Conservation (phyloP, 2,797 vertebrate genomes). For the Propithecus perrieri region DNA sequence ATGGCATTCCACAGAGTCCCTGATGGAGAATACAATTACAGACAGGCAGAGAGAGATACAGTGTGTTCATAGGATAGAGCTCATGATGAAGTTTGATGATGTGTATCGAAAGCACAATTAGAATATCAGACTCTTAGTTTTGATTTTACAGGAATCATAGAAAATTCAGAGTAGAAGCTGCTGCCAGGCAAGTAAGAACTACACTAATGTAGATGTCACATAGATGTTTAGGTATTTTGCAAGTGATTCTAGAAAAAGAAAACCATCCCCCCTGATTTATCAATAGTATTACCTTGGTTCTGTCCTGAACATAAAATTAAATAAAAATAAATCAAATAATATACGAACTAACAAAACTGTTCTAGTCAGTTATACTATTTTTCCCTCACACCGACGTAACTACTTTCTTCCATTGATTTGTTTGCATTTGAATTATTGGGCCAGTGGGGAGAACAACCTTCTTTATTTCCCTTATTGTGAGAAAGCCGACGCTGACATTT, state of each 20-base stretch:
- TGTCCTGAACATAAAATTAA: constrained; percentile 22
- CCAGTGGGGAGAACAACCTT: not conserved
- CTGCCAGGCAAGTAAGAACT: not conserved
- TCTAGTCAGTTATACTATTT: not conserved
- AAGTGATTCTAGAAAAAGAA: constrained; percentile 21
- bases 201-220: not conserved
- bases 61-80: not conserved
- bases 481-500: constrained; percentile 41
- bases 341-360: not conserved
- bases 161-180: not conserved
- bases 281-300: not conserved
- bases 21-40: not conserved
- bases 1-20: not conserved
- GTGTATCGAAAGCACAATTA: not conserved
- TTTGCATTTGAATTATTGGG: constrained; percentile 44
- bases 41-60: not conserved
- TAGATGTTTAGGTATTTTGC: not conserved
- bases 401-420: not conserved
- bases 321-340: constrained; percentile 11
- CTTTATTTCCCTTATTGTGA: constrained; percentile 19
- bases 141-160: not conserved
- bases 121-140: not conserved
- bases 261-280: not conserved
- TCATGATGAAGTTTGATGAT: not conserved
- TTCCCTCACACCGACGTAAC: not conserved